Percentiles rank a stretch among this genome's conserved stretches.
Evolutionary conservation across 1,140 invertebrate genomes (phyloP).

Genomic region (Euwallacea similis): DNA sequence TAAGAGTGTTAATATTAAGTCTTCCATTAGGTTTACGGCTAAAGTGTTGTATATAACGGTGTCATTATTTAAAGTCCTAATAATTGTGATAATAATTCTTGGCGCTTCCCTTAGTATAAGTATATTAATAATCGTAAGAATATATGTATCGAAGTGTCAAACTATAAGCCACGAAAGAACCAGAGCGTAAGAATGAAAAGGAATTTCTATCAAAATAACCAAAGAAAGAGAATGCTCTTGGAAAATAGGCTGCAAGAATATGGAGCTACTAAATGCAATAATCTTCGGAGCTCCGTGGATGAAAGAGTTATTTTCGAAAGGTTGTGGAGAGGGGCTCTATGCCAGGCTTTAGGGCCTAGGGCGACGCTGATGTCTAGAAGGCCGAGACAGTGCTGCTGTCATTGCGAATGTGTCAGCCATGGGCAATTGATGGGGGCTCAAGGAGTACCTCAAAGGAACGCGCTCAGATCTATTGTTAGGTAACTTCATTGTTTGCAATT

Average conservation of each 20-base stretch:
- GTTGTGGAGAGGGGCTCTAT: slow-evolving; percentile 64
- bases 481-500: slow-evolving; percentile 39
- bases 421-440: not conserved
- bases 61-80: not conserved
- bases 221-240: slow-evolving; percentile 20
- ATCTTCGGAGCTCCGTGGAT: slow-evolving; percentile 54
- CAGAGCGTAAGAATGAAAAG: slow-evolving; percentile 10
- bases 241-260: slow-evolving; percentile 21
- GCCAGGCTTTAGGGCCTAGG: slow-evolving; percentile 52
- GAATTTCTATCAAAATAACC: slow-evolving; percentile 27
- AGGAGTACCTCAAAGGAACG: slow-evolving; percentile 52
- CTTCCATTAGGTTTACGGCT: slow-evolving; percentile 45
- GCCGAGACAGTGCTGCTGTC: slow-evolving; percentile 53
- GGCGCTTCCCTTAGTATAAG: slow-evolving; percentile 22
- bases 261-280: not conserved
- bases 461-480: slow-evolving; percentile 61
- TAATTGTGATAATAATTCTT: slow-evolving; percentile 2
- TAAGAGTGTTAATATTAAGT: slow-evolving; percentile 41
- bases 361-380: slow-evolving; percentile 45
- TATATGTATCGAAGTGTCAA: no score
- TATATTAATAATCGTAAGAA: not conserved
- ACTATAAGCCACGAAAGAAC: not conserved
- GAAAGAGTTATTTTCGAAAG: slow-evolving; percentile 63
- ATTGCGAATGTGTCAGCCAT: slow-evolving; percentile 55
- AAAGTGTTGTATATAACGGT: slow-evolving; percentile 1